Evolutionary conservation across 30 jellyfish, hydroid and myxozoan genomes (phyloP), one percentile per base, ranked within the genome.

Genomic region (Nemopilema nomurai): DNA sequence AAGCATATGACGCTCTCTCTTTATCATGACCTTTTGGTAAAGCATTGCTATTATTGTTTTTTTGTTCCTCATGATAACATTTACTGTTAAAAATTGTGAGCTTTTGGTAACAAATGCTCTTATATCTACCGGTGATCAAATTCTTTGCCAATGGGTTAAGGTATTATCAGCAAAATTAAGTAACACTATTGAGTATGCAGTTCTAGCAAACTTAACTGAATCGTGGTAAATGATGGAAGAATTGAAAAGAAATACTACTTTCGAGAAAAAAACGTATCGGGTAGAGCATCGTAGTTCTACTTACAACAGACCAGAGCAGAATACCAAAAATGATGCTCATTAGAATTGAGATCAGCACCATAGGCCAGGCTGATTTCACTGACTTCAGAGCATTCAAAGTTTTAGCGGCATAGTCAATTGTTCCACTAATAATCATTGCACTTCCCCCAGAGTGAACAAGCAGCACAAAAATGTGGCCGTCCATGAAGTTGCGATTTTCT

Each of bases 291-390:
- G 53, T 28, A 68, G 20, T 6, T 20, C 20, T 71, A 81, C 97
- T 72, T 78, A 89, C 97, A 0, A 92, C 82, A 62, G 69, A 80
- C 97, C 97, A 89, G 8, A 89, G 69, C 7, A 76, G 64, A 31
- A 76, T 71, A 8, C 97, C 97, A 81, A 75, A 76, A 1, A 83
- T 52, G 3, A 53, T 27, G 50, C 95, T 51, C 72, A 89, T 41
- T 68, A 77, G 63, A 23, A 89, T 21, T 4, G 67, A 62, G 7
- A 89, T 79, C 27, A 83, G 62, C 16, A 89, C 51, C 82, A 81
- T 83, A 17, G 97, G 90, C 93, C 93, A 82, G 23, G 70, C 74
- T 0, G 24, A 26, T 8, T 50, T 16, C 33, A 82, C 67, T 13
- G 90, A 67, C 27, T 52, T 76, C 26, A 82, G n/a, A 4, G 88